These are phyloP conservation scores for Echinometra lucunter DNA, from an alignment of 53 echinoderm and acorn worm genomes.

Conservation along the genomic window DNA sequence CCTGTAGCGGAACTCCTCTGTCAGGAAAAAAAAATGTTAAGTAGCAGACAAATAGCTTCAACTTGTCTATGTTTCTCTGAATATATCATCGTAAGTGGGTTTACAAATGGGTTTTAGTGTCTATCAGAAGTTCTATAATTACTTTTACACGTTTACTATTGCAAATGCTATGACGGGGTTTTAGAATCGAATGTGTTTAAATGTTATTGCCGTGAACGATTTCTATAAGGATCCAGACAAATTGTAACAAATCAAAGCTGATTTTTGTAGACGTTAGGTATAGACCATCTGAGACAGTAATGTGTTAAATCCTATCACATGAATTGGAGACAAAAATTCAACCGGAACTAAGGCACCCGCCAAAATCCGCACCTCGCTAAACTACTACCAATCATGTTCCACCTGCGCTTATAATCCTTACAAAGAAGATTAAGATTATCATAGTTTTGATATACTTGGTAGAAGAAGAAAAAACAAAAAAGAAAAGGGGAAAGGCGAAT, in stretches of 20 bases:
- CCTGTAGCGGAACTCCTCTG: too few relatives aligned
- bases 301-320: neutral
- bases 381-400: neutral
- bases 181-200: neutral
- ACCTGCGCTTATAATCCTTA: neutral
- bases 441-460: too few relatives aligned
- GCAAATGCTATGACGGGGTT: neutral
- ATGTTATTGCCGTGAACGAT: neutral
- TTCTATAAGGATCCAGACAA: neutral
- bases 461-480: too few relatives aligned
- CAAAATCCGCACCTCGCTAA: neutral
- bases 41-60: neutral
- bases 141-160: neutral
- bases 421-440: neutral
- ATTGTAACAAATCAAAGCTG: neutral
- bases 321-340: neutral
- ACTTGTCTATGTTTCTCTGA: neutral
- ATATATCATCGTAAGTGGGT: too few relatives aligned
- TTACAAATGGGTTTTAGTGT: neutral
- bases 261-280: neutral
- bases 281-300: neutral
- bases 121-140: neutral
- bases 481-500: too few relatives aligned
- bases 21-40: too few relatives aligned
- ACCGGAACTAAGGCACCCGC: neutral